Percentiles rank a stretch among this genome's conserved stretches.
Evolutionary conservation across 1,140 invertebrate genomes (phyloP).

Genomic region (Sycobia sp.): DNA sequence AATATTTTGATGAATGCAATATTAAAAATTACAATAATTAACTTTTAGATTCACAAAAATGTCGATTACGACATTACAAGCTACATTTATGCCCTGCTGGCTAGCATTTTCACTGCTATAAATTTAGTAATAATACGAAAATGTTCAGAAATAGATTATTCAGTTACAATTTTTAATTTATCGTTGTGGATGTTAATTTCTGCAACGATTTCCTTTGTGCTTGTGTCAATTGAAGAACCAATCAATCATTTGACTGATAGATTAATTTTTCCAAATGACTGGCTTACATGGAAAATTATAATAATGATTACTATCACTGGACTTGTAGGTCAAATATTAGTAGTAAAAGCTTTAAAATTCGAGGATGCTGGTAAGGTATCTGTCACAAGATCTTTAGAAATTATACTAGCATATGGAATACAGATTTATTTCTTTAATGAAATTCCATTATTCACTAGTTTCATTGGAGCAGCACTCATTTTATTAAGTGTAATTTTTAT

Average conservation of each 20-base stretch:
- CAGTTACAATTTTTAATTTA: slow-evolving; percentile 60
- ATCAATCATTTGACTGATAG: slow-evolving; percentile 20
- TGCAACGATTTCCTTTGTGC: slow-evolving; percentile 49
- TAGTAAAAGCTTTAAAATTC: slow-evolving; percentile 60
- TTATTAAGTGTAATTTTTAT: too few relatives aligned
- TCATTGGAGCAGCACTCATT: too few relatives aligned
- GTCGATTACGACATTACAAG: too few relatives aligned
- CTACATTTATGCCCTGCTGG: too few relatives aligned
- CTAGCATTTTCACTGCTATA: too few relatives aligned
- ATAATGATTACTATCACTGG: slow-evolving; percentile 52
- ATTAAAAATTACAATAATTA: too few relatives aligned
- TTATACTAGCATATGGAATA: slow-evolving; percentile 62
- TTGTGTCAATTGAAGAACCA: slow-evolving; percentile 44
- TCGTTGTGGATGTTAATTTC: slow-evolving; percentile 59
- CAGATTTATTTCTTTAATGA: slow-evolving; percentile 62
- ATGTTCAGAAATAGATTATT: slow-evolving; percentile 62
- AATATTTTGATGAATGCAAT: too few relatives aligned
- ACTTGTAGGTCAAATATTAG: slow-evolving; percentile 58
- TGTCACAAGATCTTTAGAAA: slow-evolving; percentile 62
- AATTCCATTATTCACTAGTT: too few relatives aligned
- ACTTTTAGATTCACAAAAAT: too few relatives aligned
- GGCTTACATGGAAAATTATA: slow-evolving; percentile 55
- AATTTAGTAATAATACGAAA: slow-evolving; percentile 64
- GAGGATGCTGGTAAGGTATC: slow-evolving; percentile 64
- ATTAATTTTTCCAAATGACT: slow-evolving; percentile 46